Evolutionary conservation across 2,797 vertebrate genomes (phyloP).

Genomic region (Morus bassanus): DNA sequence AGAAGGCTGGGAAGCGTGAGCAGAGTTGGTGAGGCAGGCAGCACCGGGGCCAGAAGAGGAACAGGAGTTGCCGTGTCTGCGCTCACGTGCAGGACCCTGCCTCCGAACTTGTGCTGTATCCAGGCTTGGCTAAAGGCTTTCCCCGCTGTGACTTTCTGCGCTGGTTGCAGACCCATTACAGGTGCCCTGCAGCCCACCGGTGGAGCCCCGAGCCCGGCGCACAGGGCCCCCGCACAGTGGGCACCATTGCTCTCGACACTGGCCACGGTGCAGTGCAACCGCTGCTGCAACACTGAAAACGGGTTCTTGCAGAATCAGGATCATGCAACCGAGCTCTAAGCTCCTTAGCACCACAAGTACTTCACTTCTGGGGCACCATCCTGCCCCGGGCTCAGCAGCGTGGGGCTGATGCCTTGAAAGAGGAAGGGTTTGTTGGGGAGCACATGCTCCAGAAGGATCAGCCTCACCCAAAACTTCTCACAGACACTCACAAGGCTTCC

Average conservation of each 20-base stretch:
- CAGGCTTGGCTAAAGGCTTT: no score
- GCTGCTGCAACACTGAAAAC: neutral
- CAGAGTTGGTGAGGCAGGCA: neutral
- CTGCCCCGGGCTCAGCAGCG: fast-evolving
- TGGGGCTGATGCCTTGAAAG: no score
- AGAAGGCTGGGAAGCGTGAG: neutral
- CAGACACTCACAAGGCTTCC: no score
- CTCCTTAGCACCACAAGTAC: neutral
- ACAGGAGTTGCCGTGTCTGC: no score
- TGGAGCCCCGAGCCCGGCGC: no score
- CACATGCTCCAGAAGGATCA: neutral
- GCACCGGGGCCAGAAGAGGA: neutral
- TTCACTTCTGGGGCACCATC: fast-evolving
- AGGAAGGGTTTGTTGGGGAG: no score
- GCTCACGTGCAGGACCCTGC: neutral
- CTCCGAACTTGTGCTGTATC: neutral
- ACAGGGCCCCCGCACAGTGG: neutral
- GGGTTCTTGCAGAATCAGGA: neutral
- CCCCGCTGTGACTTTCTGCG: neutral
- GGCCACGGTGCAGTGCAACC: neutral
- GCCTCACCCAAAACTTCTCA: neutral
- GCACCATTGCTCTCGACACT: neutral
- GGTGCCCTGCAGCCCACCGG: neutral
- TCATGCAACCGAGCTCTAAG: fast-evolving
- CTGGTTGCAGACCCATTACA: neutral